Base-by-base conservation (phyloP, 2,888 invertebrate genomes). In the Drosophila putrida region DNA sequence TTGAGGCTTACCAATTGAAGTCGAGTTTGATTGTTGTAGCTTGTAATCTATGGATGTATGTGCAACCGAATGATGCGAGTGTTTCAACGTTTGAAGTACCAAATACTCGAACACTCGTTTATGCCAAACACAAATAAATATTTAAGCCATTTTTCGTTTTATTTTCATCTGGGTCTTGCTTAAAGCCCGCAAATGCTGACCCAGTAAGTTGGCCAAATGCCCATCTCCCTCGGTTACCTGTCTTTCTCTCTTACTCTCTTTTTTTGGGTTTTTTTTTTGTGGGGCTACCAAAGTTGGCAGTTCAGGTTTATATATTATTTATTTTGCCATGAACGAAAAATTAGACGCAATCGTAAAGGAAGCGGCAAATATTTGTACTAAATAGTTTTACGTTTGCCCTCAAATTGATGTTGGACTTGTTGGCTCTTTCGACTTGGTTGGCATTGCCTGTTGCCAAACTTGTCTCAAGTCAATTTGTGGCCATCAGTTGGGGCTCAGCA, bases 231-330 rank as follows among this genome's bases (percentile, higher is more conserved):
- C 47, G 15, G 6, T 43, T 25, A n/a, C 6, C 25, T 41, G 20
- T 41, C 20, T 33, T 6, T 8, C 28, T 28, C 28, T 8, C 0
- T 5, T 5, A 4, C 28, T 5, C 28, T 28, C 28, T 6, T 8
- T 20, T 33, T 33, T 49, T 9, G 4, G 15, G 20, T 20, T n/a
- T 35, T 49, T 49, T 36, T 13, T 36, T 49, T 49, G 27, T 25
- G 50, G 20, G 13, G 39, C 47, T 35, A 25, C 58, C 50, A 70
- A 57, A 38, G 59, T 60, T 71, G 63, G 47, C 35, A 54, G 33
- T 64, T 65, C 47, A 54, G 61, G 64, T 46, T 86, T 70, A 87
- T 87, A 81, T 67, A 75, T 89, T 84, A 89, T 84, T 89, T 81
- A 81, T 53, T 58, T 72, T 10, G 75, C 71, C 73, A 84, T 81